Evolutionary conservation across 2,797 vertebrate genomes (phyloP), one percentile per base, ranked within the genome.

Genomic region (Rousettus madagascariensis): DNA sequence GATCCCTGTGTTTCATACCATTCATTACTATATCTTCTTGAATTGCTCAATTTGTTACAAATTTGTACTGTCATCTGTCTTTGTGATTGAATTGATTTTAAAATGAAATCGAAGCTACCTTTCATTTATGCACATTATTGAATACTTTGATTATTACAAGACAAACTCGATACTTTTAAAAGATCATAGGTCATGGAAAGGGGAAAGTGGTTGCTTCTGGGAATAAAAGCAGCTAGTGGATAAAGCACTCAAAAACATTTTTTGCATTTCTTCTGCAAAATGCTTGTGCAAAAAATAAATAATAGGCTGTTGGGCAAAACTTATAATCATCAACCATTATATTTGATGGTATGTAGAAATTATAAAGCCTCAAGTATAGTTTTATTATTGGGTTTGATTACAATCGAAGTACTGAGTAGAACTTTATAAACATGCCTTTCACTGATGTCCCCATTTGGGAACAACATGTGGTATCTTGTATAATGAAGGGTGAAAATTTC

Each of bases 41-140:
- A 98, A 98, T 97, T 98, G 98, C 98, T 98, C 98, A 97, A 99
- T 99, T 99, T 99, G 99, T 99, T 97, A 98, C 97, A 98, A 98
- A 99, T 99, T 99, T 99, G 98, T 98, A 97, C 98, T 98, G 98
- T 97, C 98, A 97, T 98, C 98, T 98, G 87, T 95, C 98, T 98
- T 98, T 99, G 97, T 98, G 98, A 96, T 55, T 80, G 92, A 98
- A 96, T 96, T 98, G 97, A 98, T 97, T 96, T 90, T 94, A 68
- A 33, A 91, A 96, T 95, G 96, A 97, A 92, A 97, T 92, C 84
- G 26, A 72, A 85, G 57, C 86, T 69, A 30, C 5, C 93, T 92
- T 97, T 97, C 95, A 87, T 95, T 96, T 93, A 63, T 91, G 61
- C 61, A 72, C 61, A 92, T 53, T 96, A 92, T 59, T 91, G 94